Evolutionary conservation across 2,113 vertebrate genomes (phyloP).

Genomic region (Centropristis striata): DNA sequence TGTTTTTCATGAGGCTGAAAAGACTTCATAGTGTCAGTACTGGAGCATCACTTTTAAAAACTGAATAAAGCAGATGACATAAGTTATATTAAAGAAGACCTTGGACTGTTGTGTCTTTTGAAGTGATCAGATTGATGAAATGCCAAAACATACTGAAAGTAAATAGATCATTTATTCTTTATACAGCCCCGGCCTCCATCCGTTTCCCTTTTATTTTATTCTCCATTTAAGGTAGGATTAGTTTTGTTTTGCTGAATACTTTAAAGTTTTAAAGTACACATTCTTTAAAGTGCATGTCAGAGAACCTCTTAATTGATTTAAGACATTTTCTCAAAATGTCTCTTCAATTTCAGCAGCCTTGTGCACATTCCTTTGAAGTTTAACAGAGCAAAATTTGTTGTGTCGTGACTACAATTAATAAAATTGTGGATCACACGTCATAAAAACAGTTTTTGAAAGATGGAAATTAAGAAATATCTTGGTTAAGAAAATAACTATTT

Average conservation of each 20-base stretch:
- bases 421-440: not conserved
- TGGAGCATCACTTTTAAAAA: not conserved
- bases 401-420: not conserved
- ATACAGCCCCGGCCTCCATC: not conserved
- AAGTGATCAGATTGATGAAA: not conserved
- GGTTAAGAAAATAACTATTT: not conserved
- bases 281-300: not conserved
- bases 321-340: too few species aligned
- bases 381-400: not conserved
- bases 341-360: not conserved
- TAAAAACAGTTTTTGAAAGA: not conserved
- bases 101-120: conserved; percentile 3
- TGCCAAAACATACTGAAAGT: not conserved
- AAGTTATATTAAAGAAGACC: not conserved
- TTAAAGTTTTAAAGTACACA: too few species aligned
- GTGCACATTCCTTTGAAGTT: not conserved
- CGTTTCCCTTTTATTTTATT: not conserved
- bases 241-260: too few species aligned
- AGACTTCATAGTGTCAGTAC: not conserved
- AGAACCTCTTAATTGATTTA: not conserved
- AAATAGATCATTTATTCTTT: not conserved
- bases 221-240: conserved; percentile 4
- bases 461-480: not conserved
- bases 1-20: not conserved
- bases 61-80: conserved; percentile 2